These are phyloP conservation scores for Natrix natrix DNA, from an alignment of 2,797 vertebrate species.

Conservation along the genomic window DNA sequence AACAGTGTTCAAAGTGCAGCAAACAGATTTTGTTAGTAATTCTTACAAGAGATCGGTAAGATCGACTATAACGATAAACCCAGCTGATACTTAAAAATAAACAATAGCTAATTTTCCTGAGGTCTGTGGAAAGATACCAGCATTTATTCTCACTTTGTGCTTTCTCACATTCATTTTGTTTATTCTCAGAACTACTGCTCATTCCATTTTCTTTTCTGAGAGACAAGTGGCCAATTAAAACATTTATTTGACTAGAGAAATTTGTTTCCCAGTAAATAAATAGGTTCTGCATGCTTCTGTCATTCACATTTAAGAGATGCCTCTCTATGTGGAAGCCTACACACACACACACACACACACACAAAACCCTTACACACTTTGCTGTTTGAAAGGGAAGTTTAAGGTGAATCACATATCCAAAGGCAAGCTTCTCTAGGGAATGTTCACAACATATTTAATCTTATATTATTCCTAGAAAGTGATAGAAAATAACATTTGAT, in stretches of 20 bases:
- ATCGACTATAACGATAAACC: background rate
- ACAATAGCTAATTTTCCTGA: background rate
- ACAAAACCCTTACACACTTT: background rate
- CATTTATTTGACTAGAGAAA: background rate
- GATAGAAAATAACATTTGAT: background rate
- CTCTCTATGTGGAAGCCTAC: background rate
- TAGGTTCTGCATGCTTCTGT: background rate
- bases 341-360: background rate
- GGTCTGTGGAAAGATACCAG: background rate
- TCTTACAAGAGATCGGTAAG: background rate
- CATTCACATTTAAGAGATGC: background rate
- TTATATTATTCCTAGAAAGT: background rate
- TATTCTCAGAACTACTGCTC: background rate
- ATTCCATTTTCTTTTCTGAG: background rate
- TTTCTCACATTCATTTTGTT: background rate
- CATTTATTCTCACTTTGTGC: background rate
- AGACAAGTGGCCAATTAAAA: background rate
- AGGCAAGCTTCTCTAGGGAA: background rate
- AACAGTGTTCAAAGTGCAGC: background rate
- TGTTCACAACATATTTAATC: background rate
- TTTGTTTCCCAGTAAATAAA: background rate
- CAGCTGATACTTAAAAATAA: background rate
- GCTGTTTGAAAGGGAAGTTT: background rate
- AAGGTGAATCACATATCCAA: background rate
- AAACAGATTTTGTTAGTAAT: background rate